Percentiles rank a stretch among this genome's conserved stretches.
Conservation (phyloP, 53 echinoderm and acorn worm species). For the Antedon mediterranea region DNA sequence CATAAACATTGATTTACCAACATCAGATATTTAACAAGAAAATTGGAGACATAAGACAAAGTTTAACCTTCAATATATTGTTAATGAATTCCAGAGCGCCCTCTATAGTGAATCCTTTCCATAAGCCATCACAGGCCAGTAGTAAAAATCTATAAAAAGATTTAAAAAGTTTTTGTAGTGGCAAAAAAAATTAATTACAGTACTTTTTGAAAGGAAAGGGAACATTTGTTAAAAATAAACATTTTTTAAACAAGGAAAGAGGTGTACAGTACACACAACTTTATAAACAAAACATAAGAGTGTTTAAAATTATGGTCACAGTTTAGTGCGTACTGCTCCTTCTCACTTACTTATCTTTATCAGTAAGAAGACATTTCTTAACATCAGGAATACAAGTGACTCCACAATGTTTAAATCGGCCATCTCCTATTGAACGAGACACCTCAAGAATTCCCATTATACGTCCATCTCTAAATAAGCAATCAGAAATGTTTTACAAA, state of each 20-base stretch:
- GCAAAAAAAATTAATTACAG: no score
- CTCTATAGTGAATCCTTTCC: conserved; percentile 61
- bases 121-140: conserved; percentile 87
- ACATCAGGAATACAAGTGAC: conserved; percentile 71
- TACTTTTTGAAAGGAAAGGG: no score
- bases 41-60: neutral
- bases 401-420: conserved; percentile 88
- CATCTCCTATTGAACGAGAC: conserved; percentile 85
- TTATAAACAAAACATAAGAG: neutral
- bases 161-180: no score
- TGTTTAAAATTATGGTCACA: neutral
- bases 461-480: conserved; percentile 58
- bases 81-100: conserved; percentile 56
- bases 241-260: no score
- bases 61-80: conserved; percentile 42
- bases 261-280: neutral
- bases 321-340: neutral
- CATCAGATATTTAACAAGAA: no score
- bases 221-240: no score
- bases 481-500: conserved; percentile 3
- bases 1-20: no score
- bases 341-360: conserved; percentile 37
- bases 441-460: conserved; percentile 89
- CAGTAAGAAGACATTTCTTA: conserved; percentile 87
- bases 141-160: conserved; percentile 23